phyloP scores from a whole-genome alignment of 2,113 vertebrate genomes.

The Stigmatopora nigra region DNA sequence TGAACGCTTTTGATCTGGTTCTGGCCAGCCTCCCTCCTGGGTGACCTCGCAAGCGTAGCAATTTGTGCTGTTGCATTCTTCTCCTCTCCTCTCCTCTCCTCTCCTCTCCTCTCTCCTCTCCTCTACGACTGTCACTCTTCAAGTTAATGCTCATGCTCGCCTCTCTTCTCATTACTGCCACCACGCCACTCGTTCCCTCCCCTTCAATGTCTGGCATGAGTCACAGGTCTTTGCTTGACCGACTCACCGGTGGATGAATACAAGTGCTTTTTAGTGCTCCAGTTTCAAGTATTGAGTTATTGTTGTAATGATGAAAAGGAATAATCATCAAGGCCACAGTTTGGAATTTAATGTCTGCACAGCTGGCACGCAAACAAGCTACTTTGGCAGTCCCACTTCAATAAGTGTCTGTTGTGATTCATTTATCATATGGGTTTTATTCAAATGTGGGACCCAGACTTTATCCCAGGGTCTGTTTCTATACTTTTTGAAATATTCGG shows the following conservation, averaged over 20 bases:
- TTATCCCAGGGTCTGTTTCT: too few relatives aligned
- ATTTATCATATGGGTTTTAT: constrained; percentile 17
- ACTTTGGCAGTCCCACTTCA: constrained; percentile 20
- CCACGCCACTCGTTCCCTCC: neutral
- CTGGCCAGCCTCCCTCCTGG: constrained; percentile 36
- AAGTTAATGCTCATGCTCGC: constrained; percentile 4
- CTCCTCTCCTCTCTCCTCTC: constrained; percentile 12
- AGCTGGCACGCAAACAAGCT: constrained; percentile 21
- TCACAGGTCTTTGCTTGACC: constrained; percentile 44
- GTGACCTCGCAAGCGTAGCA: constrained; percentile 28
- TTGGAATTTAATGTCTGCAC: constrained; percentile 35
- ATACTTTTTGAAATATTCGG: too few relatives aligned
- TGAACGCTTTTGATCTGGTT: constrained; percentile 37
- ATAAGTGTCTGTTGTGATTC: constrained; percentile 22
- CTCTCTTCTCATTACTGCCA: constrained; percentile 4
- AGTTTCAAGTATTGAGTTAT: constrained; percentile 36
- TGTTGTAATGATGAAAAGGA: constrained; percentile 31
- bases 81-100: constrained; percentile 8
- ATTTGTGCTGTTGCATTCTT: constrained; percentile 5
- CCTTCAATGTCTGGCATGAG: constrained; percentile 37
- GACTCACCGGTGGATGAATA: constrained; percentile 51
- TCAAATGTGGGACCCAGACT: neutral
- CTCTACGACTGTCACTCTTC: neutral
- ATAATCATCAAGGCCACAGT: constrained; percentile 45
- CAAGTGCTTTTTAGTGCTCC: constrained; percentile 47